These are phyloP conservation scores for Crotalus helleri DNA, from an alignment of 2,113 vertebrate species.

Conservation along the genomic window DNA sequence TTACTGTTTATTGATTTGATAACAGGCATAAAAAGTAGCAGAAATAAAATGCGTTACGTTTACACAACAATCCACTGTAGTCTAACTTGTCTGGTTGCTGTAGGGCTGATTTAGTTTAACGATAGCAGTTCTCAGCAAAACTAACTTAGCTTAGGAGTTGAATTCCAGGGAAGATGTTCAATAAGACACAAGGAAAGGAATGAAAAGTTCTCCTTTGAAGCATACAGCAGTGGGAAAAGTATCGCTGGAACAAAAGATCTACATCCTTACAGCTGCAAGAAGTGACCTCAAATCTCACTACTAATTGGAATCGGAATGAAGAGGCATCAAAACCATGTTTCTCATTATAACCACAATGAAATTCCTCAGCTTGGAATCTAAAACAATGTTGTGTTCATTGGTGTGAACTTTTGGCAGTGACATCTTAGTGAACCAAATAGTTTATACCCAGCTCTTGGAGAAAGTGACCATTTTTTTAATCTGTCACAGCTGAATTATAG, in stretches of 20 bases:
- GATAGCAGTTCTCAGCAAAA: conserved; percentile 9
- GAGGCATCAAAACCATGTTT: conserved; percentile 39
- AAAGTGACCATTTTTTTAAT: conserved; percentile 10
- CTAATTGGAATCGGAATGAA: conserved; percentile 32
- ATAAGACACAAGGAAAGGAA: background rate
- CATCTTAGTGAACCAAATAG: conserved; percentile 34
- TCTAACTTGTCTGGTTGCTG: background rate
- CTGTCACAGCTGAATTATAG: conserved; percentile 25
- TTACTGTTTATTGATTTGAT: background rate
- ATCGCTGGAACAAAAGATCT: background rate
- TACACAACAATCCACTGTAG: background rate
- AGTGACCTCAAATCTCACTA: conserved; percentile 30
- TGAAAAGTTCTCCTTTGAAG: conserved; percentile 15
- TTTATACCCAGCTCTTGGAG: conserved; percentile 2
- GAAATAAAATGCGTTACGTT: background rate
- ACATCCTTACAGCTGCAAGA: background rate
- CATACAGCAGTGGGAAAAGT: conserved; percentile 22
- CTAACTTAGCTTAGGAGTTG: background rate
- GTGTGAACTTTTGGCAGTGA: background rate
- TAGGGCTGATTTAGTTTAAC: background rate
- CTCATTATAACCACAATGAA: conserved; percentile 25
- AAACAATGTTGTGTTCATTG: conserved; percentile 34
- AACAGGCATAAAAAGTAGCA: too few relatives aligned
- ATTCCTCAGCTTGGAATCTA: conserved; percentile 40
- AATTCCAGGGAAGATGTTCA: background rate